phyloP scores from a whole-genome alignment of 2,888 invertebrate genomes.

The Orchesellides sinensis region DNA sequence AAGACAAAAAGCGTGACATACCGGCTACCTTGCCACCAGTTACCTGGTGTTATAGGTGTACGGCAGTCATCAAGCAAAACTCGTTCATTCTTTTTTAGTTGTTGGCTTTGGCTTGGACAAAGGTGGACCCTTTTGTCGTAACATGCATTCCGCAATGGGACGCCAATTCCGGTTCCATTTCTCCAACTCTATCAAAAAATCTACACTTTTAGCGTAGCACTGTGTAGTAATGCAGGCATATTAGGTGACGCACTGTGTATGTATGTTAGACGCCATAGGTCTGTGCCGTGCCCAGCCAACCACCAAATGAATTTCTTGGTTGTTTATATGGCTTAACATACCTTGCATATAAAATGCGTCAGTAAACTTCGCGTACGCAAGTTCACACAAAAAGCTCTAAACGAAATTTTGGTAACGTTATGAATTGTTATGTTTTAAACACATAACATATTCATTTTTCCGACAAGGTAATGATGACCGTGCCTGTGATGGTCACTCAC shows the following conservation, averaged over 20 bases:
- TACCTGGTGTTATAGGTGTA: neutral
- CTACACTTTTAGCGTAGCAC: neutral
- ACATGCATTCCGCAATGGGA: constrained; percentile 51
- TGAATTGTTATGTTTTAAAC: too few relatives aligned
- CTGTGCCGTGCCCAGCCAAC: neutral
- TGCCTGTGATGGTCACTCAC: too few relatives aligned
- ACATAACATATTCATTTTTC: too few relatives aligned
- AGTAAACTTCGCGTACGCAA: too few relatives aligned
- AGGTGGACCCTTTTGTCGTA: neutral
- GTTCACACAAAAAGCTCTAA: too few relatives aligned
- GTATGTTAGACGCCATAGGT: neutral
- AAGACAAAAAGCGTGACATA: neutral
- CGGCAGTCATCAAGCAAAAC: constrained; percentile 15
- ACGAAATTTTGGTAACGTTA: too few relatives aligned
- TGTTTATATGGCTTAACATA: too few relatives aligned
- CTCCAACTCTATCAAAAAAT: neutral
- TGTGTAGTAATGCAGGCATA: constrained; percentile 35
- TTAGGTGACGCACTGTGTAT: constrained; percentile 28
- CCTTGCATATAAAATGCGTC: constrained; percentile 22
- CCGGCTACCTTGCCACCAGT: too few relatives aligned
- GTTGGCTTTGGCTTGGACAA: neutral
- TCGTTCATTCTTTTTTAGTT: neutral
- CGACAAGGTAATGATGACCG: too few relatives aligned
- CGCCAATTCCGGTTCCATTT: constrained; percentile 49
- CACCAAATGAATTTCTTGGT: too few relatives aligned